phyloP scores from a whole-genome alignment of 2,797 vertebrate species.

The Otolemur crassicaudatus region DNA sequence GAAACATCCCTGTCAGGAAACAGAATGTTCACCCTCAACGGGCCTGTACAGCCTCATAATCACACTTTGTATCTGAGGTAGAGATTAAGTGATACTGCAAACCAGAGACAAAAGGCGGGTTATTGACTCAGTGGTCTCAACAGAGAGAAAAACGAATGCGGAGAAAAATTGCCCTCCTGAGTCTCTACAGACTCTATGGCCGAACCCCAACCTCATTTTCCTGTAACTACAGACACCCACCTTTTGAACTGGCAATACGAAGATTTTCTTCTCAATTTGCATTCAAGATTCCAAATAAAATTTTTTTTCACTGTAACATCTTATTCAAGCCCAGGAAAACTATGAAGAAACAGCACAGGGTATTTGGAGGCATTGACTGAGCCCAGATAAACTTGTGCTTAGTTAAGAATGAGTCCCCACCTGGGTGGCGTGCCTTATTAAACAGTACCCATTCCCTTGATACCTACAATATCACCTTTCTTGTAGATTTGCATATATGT shows the following conservation, averaged over 20 bases:
- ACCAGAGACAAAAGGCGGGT: background rate
- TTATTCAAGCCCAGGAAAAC: background rate
- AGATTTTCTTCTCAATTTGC: background rate
- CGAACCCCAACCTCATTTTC: background rate
- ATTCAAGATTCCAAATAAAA: background rate
- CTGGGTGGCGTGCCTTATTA: no score
- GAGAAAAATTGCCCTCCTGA: background rate
- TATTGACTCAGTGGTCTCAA: background rate
- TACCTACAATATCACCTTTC: no score
- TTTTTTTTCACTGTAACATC: background rate
- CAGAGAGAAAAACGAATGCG: background rate
- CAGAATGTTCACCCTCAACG: background rate
- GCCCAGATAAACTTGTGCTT: background rate
- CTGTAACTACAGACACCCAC: background rate
- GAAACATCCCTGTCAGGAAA: background rate
- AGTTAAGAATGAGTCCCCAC: background rate
- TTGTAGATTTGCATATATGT: no score
- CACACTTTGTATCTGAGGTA: background rate
- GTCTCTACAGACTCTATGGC: no score
- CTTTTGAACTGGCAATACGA: background rate
- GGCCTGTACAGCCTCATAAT: background rate
- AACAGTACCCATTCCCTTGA: no score
- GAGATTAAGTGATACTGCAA: background rate
- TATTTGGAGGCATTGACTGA: background rate
- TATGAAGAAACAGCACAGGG: background rate